Percentiles rank a stretch among this genome's conserved stretches.
phyloP scores from a whole-genome alignment of 2,113 vertebrate genomes.

The Hyperopisus bebe region DNA sequence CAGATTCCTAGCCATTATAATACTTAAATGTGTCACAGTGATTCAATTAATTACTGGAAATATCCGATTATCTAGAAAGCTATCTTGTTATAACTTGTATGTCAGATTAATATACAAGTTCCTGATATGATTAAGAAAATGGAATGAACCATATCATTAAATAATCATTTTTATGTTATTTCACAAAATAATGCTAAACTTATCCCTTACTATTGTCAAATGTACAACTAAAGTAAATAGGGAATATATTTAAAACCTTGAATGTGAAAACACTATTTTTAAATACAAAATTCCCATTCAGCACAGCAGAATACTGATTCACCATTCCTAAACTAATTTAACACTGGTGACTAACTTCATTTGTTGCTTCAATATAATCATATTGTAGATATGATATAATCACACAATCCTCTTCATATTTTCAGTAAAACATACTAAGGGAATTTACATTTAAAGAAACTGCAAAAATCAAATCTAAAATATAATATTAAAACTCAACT shows the following conservation, averaged over 20 bases:
- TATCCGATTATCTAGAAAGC: background rate
- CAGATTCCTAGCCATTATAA: background rate
- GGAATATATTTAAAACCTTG: background rate
- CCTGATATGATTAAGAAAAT: background rate
- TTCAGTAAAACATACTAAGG: background rate
- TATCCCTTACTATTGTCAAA: background rate
- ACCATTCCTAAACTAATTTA: background rate
- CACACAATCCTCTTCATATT: background rate
- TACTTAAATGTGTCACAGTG: background rate
- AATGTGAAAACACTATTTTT: background rate
- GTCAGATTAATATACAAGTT: background rate
- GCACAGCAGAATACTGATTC: background rate
- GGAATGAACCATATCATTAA: background rate
- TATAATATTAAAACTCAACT: background rate
- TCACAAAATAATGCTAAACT: background rate
- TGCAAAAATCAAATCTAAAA: background rate
- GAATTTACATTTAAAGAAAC: background rate
- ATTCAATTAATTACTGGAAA: background rate
- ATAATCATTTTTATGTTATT: background rate
- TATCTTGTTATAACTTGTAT: background rate
- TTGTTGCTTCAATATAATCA: background rate
- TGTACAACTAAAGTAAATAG: background rate
- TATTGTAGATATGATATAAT: background rate
- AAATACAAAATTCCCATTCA: background rate
- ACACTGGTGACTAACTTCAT: background rate